Evolutionary conservation across 2,888 invertebrate genomes (phyloP), one percentile per base, ranked within the genome.

Genomic region (Julus scanicus): DNA sequence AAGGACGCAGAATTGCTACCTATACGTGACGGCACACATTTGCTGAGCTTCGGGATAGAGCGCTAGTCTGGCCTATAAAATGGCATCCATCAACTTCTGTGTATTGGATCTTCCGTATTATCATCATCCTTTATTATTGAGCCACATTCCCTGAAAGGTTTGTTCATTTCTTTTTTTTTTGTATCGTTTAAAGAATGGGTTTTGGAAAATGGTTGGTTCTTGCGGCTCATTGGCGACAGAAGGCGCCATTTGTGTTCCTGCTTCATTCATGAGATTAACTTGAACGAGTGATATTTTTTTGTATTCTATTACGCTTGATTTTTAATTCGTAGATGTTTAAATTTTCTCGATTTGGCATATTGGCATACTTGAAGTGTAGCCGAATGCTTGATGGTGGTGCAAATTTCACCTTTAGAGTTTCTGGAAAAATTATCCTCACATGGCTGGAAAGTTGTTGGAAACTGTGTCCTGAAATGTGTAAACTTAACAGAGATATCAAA

Each of bases 91-190:
- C 80, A 80, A 37, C 29, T 80, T 71, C 29, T 63, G 63, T 63
- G 63, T 71, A 71, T 71, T 80, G 37, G 80, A 80, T 80, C 80
- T 80, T 80, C 80, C 80, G 80, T 80, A 80, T 80, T 80, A 80
- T 80, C 80, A 80, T 80, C 80, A 80, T 80, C 80, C 80, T 80
- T 13, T 53, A 53, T 37, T 80, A 80, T 80, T 29, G 80, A 80
- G 37, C 80, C 80, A 80, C 80, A 80, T 80, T 80, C 80, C 80
- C 80, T 29, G 37, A 80, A 80, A 80, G 80, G 80, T 80, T 80
- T 80, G 80, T 80, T 37, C 80, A 80, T 80, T 80, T 80, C 37
- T 3, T 8, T 80, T 80, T 80, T 80, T 63, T 3, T n/a, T n/a
- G n/a, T n/a, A 63, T 29, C 13, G 8, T 80, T 80, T 29, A 29